These are phyloP conservation scores for Agrotis exclamationis DNA, from an alignment of 2,888 invertebrate genomes.

Conservation along the genomic window DNA sequence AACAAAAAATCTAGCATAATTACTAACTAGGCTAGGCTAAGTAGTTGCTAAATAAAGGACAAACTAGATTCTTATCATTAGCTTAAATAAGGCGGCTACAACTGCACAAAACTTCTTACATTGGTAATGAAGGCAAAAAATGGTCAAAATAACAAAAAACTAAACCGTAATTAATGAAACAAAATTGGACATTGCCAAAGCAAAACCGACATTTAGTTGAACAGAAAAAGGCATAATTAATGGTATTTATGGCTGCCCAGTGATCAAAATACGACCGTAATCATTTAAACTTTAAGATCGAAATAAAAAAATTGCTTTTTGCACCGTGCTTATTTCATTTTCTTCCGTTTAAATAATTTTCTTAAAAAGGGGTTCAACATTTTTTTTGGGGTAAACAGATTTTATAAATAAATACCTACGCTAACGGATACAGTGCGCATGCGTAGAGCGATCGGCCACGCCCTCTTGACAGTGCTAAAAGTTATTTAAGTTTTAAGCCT, in stretches of 20 bases:
- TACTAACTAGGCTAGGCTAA: neutral
- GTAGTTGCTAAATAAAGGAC: slow-evolving; percentile 13
- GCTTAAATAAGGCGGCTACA: slow-evolving; percentile 13
- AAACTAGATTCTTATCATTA: slow-evolving; percentile 37
- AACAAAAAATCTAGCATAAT: slow-evolving; percentile 1
- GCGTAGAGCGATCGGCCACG: neutral
- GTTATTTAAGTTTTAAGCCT: neutral
- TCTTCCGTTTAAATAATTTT: too few relatives aligned
- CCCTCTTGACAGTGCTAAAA: too few relatives aligned
- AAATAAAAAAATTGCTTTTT: too few relatives aligned
- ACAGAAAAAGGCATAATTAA: slow-evolving; percentile 23
- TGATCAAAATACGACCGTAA: too few relatives aligned
- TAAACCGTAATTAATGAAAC: slow-evolving; percentile 45
- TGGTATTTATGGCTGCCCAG: too few relatives aligned
- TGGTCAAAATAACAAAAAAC: slow-evolving; percentile 26
- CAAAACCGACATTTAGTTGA: slow-evolving; percentile 42
- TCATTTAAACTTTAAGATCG: too few relatives aligned
- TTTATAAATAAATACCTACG: neutral
- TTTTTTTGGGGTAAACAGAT: neutral
- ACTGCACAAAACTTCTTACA: slow-evolving; percentile 34
- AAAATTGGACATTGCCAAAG: slow-evolving; percentile 27
- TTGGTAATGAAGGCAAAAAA: slow-evolving; percentile 48
- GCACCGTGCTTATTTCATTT: too few relatives aligned
- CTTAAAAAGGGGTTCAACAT: too few relatives aligned
- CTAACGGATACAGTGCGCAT: slow-evolving; percentile 2